Conservation (phyloP, 2,888 invertebrate species). For the Phytoseiulus persimilis region DNA sequence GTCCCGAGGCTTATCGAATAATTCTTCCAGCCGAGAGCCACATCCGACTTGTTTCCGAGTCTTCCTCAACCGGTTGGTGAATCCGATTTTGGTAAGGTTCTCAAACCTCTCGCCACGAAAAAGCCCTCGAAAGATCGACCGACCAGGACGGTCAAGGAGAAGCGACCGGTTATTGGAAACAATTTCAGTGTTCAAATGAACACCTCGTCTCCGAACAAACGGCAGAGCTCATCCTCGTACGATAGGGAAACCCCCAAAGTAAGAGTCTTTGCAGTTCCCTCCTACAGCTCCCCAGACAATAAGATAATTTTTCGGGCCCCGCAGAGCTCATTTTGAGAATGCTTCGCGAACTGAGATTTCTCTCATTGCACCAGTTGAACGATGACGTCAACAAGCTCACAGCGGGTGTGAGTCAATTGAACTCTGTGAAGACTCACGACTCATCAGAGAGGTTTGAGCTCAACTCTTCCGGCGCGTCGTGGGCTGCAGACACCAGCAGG, state of each 20-base stretch:
- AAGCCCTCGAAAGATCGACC: not conserved
- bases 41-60: not conserved
- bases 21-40: not conserved
- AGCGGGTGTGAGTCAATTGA: not conserved
- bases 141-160: not conserved
- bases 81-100: conserved; percentile 14
- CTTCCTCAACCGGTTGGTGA: conserved; percentile 14
- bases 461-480: not conserved
- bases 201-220: not conserved
- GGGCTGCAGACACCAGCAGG: not conserved
- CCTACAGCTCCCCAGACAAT: too few relatives aligned
- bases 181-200: not conserved
- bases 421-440: not conserved
- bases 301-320: too few relatives aligned
- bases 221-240: not conserved
- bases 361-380: not conserved
- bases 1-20: not conserved
- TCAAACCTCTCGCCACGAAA: not conserved
- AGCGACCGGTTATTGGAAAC: not conserved
- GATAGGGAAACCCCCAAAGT: not conserved
- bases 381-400: not conserved
- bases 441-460: not conserved
- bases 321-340: too few relatives aligned
- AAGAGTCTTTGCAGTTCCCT: too few relatives aligned
- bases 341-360: not conserved